Evolutionary conservation across 1,140 invertebrate species (phyloP).

Genomic region (Oedothorax gibbosus): DNA sequence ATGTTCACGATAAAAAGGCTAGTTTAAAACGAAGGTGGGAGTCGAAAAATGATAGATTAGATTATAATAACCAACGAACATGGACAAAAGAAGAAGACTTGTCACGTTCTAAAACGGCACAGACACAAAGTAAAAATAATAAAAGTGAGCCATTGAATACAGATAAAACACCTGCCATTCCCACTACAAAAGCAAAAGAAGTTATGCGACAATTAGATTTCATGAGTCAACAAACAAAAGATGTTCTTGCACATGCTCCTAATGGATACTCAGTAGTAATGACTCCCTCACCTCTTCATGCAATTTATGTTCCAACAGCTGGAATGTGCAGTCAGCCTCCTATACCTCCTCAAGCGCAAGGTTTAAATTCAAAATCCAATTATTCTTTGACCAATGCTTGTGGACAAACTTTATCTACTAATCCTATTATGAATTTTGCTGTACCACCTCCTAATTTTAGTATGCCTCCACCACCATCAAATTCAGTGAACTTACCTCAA

Average conservation of each 20-base stretch:
- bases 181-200: slow-evolving; percentile 17
- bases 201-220: slow-evolving; percentile 45
- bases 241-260: slow-evolving; percentile 58
- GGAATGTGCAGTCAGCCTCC: slow-evolving; percentile 34
- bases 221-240: slow-evolving; percentile 52
- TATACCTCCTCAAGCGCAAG: slow-evolving; percentile 25
- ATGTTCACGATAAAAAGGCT: slow-evolving; percentile 33
- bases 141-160: slow-evolving; percentile 43
- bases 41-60: slow-evolving; percentile 23
- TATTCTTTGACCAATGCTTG: slow-evolving; percentile 46
- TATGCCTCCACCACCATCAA: slow-evolving; percentile 58
- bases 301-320: slow-evolving; percentile 50
- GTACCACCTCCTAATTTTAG: slow-evolving; percentile 61
- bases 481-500: slow-evolving; percentile 26
- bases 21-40: slow-evolving; percentile 12
- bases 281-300: slow-evolving; percentile 60
- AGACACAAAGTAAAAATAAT: slow-evolving; percentile 20
- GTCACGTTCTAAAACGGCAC: slow-evolving; percentile 19
- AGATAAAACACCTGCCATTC: slow-evolving; percentile 5
- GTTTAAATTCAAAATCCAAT: slow-evolving; percentile 35
- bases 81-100: slow-evolving; percentile 44
- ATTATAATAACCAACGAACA: slow-evolving; percentile 6
- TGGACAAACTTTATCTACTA: slow-evolving; percentile 43
- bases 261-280: slow-evolving; percentile 61
- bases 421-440: slow-evolving; percentile 56